Evolutionary conservation across 2,797 vertebrate genomes (phyloP), one percentile per base, ranked within the genome.

Genomic region (Peromyscus aztecus): DNA sequence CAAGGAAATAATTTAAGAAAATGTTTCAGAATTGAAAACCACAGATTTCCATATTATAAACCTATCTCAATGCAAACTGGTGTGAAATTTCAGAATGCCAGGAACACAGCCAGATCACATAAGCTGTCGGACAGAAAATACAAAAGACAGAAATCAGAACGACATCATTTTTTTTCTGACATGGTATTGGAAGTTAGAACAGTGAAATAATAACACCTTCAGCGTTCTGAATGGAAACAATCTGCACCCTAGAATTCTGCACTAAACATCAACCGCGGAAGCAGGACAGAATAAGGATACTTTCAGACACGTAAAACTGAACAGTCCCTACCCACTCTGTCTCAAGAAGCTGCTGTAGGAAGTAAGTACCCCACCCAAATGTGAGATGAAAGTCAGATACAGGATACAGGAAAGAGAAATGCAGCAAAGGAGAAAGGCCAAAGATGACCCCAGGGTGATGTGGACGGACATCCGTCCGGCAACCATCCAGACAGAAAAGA

Each of bases 51-150:
- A n/a, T 55, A 37, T 63, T 52, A 46, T n/a, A 88, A 23, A 43
- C 7, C 19, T 31, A 37, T 10, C 43, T 52, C n/a, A 78, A 4
- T 52, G 55, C 46, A 90, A 94, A 83, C n/a, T 4, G 77, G 1
- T 78, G 24, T 87, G 46, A 83, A 83, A 71, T 88, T 97, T 96
- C 57, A 94, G 85, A 87, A 63, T 71, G 4, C 34, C n/a, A 0
- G 0, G 34, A 17, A 94, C 21, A 84, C 75, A 91, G 27, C 8
- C 77, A 88, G 34, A 67, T 84, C 37, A 40, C n/a, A 81, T 6
- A 88, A 17, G 23, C 4, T 77, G 95, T 86, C 73, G 63, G 21
- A 43, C 49, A 55, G 27, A 91, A 91, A 89, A 89, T 49, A 29
- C 21, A 40, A 89, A 91, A 73, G 67, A 61, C 6, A 57, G 29